These are phyloP conservation scores for Blera fallax DNA, from an alignment of 2,888 invertebrate species.

Conservation along the genomic window DNA sequence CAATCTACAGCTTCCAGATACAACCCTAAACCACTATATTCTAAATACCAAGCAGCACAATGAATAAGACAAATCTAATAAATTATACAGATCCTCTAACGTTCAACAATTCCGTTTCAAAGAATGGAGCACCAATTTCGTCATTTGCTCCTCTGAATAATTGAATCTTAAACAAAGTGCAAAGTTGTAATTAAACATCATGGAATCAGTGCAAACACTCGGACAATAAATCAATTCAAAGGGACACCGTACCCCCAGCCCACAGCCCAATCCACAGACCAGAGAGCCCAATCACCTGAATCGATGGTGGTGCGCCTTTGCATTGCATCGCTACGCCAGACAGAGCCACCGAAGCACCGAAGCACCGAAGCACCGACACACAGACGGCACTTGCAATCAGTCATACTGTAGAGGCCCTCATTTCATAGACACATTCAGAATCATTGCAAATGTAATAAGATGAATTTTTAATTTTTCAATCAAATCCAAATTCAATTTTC, in stretches of 20 bases:
- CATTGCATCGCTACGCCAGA: constrained; percentile 18
- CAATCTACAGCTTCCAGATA: not conserved
- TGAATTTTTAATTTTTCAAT: constrained; percentile 73
- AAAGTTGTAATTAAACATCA: constrained; percentile 73
- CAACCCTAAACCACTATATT: not conserved
- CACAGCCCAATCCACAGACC: not conserved
- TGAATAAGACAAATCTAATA: constrained; percentile 9
- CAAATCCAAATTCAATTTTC: constrained; percentile 73
- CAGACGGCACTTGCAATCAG: constrained; percentile 22
- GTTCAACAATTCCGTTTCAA: constrained; percentile 44
- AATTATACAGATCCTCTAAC: constrained; percentile 37
- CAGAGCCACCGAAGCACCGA: too few relatives aligned
- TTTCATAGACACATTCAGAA: constrained; percentile 73
- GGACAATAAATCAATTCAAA: constrained; percentile 72
- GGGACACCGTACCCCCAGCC: constrained; percentile 20
- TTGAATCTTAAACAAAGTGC: constrained; percentile 72
- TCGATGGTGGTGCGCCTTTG: constrained; percentile 9
- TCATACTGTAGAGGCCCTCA: constrained; percentile 51
- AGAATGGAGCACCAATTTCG: constrained; percentile 27
- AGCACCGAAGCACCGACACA: not conserved
- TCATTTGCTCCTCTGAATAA: constrained; percentile 64
- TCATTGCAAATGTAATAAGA: constrained; percentile 73
- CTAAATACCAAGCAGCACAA: constrained; percentile 9
- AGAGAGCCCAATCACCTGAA: constrained; percentile 58
- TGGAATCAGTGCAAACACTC: constrained; percentile 69